A percentile compares a stretch with the other conserved stretches of the same genome.
These are phyloP conservation scores for Grus americana DNA, from an alignment of 2,113 vertebrate genomes.

Conservation along the genomic window DNA sequence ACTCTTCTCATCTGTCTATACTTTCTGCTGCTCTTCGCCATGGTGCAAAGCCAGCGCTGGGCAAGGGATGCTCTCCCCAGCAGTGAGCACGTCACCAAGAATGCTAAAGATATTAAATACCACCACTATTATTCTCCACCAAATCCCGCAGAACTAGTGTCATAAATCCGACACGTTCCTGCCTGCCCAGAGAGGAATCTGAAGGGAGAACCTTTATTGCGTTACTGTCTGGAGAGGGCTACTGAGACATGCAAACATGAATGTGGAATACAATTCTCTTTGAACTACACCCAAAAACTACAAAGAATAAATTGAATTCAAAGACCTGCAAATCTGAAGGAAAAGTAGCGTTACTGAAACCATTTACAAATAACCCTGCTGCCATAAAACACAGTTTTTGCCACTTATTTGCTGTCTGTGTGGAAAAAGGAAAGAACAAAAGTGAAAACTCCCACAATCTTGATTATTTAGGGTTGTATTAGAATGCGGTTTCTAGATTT, in stretches of 20 bases:
- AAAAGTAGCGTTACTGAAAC: background rate
- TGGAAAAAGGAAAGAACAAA: background rate
- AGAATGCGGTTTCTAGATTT: background rate
- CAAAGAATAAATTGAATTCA: constrained; percentile 20
- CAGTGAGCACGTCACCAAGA: background rate
- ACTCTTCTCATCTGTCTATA: background rate
- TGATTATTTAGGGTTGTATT: background rate
- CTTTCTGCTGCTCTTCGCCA: background rate
- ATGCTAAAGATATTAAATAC: background rate
- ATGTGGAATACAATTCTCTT: constrained; percentile 30
- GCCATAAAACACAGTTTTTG: background rate
- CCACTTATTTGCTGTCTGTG: background rate
- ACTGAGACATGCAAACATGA: constrained; percentile 36
- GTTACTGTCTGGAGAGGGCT: constrained; percentile 15
- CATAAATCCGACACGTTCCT: background rate
- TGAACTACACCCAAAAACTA: constrained; percentile 4
- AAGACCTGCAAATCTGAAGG: background rate
- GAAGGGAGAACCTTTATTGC: background rate
- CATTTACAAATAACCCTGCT: background rate
- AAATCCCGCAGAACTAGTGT: background rate
- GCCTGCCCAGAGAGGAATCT: background rate
- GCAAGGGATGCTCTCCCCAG: background rate
- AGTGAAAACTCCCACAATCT: background rate
- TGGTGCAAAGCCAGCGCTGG: background rate
- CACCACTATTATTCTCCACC: background rate